Conservation (phyloP, 2,888 invertebrate genomes). For the Cephus runcator region DNA sequence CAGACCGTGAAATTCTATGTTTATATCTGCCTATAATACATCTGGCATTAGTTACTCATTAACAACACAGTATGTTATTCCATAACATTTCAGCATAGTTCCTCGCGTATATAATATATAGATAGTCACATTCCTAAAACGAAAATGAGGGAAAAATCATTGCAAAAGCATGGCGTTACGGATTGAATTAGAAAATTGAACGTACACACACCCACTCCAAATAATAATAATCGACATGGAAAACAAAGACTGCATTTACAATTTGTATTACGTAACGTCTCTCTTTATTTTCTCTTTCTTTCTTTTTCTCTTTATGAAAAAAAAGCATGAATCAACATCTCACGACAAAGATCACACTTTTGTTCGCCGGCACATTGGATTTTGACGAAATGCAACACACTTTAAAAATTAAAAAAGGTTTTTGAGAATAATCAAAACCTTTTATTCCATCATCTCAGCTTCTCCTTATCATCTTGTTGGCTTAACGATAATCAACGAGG, state of each 20-base stretch:
- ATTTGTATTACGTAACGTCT: slow-evolving; percentile 8
- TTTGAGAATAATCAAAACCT: slow-evolving; percentile 37
- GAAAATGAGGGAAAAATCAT: not conserved
- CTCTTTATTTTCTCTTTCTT: not conserved
- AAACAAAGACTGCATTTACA: not conserved
- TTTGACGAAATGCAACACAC: slow-evolving; percentile 27
- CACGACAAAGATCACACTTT: too few relatives aligned
- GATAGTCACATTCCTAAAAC: not conserved
- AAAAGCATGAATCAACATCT: not conserved
- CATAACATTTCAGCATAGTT: not conserved
- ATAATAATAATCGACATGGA: not conserved
- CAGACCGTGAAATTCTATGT: slow-evolving; percentile 1
- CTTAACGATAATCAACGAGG: slow-evolving; percentile 33
- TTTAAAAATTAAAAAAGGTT: slow-evolving; percentile 36
- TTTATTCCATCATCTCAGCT: slow-evolving; percentile 24
- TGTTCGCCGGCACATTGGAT: slow-evolving; percentile 19
- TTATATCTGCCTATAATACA: not conserved
- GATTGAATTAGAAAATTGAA: not conserved
- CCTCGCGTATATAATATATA: too few relatives aligned
- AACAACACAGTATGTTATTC: not conserved
- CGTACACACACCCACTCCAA: not conserved
- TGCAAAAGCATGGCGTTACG: not conserved
- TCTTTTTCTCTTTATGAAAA: slow-evolving; percentile 1
- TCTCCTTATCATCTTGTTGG: too few relatives aligned
- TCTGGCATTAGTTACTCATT: not conserved